These are phyloP conservation scores for Fulica atra DNA, from an alignment of 2,113 vertebrate genomes.

Conservation along the genomic window DNA sequence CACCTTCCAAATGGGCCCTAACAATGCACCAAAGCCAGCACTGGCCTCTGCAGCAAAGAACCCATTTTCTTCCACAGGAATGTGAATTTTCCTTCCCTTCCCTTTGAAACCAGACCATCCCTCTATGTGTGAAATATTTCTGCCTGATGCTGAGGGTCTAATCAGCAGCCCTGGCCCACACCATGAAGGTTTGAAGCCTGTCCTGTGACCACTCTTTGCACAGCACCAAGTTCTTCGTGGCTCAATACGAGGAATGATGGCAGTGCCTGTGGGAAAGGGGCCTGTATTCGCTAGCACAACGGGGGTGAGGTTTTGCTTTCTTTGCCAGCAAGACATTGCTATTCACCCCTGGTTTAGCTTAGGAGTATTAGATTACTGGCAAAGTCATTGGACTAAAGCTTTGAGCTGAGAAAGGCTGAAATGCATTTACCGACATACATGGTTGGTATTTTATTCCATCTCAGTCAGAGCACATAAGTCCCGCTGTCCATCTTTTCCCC, in stretches of 20 bases:
- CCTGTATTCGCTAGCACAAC: no score
- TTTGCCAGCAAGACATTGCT: background rate
- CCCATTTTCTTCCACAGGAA: background rate
- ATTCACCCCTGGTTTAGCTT: background rate
- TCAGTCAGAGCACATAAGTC: background rate
- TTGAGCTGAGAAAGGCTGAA: background rate
- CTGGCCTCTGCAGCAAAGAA: background rate
- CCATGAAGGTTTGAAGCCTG: background rate
- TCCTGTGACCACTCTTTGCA: background rate
- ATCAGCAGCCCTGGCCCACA: accelerated
- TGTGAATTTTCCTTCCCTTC: background rate
- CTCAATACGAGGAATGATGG: background rate
- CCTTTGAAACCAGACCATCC: background rate
- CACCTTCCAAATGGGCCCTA: background rate
- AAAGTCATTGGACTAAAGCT: background rate
- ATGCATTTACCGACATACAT: background rate
- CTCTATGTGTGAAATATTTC: background rate
- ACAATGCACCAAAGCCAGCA: background rate
- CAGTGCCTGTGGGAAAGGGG: background rate
- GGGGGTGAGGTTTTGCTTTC: background rate
- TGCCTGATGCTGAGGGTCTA: background rate
- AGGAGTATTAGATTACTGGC: background rate
- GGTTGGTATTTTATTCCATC: background rate
- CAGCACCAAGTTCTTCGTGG: background rate
- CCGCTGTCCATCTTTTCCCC: background rate